phyloP scores from a whole-genome alignment of 64 coral and sea anemone genomes.

The Orbicella faveolata region DNA sequence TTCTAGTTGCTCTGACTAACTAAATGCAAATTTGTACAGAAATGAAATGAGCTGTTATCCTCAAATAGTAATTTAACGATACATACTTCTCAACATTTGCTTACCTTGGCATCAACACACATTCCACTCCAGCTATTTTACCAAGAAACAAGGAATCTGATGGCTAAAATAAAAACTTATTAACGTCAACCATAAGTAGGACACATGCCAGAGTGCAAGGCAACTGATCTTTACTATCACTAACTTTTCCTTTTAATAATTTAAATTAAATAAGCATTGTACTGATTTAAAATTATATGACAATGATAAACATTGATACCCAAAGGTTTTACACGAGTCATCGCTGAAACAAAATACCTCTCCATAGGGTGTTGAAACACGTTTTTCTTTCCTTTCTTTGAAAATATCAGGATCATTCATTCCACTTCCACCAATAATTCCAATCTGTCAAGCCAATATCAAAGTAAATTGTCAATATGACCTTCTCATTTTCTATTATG shows the following conservation, averaged over 20 bases:
- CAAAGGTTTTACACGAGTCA: neutral
- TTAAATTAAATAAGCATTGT: too few species aligned
- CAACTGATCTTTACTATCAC: neutral
- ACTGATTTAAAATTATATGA: too few species aligned
- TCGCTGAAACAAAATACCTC: slow-evolving; percentile 23
- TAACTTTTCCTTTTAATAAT: too few species aligned
- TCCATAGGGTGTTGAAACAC: slow-evolving; percentile 77
- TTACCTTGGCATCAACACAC: slow-evolving; percentile 88
- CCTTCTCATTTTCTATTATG: too few species aligned
- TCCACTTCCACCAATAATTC: slow-evolving; percentile 85
- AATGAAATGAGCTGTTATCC: too few species aligned
- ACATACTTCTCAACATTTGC: neutral
- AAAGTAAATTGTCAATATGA: neutral
- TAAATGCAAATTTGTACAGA: neutral
- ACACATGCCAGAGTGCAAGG: neutral
- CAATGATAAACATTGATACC: too few species aligned
- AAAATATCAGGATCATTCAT: slow-evolving; percentile 81
- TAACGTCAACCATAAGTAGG: neutral
- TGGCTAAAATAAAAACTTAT: slow-evolving; percentile 50
- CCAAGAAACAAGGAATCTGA: slow-evolving; percentile 80
- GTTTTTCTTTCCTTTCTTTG: slow-evolving; percentile 70
- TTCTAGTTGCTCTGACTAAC: too few species aligned
- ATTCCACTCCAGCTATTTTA: slow-evolving; percentile 77
- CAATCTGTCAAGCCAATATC: slow-evolving; percentile 54
- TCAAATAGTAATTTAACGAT: neutral